Evolutionary conservation across 2,888 invertebrate species (phyloP).

Genomic region (Lasius fuliginosus): DNA sequence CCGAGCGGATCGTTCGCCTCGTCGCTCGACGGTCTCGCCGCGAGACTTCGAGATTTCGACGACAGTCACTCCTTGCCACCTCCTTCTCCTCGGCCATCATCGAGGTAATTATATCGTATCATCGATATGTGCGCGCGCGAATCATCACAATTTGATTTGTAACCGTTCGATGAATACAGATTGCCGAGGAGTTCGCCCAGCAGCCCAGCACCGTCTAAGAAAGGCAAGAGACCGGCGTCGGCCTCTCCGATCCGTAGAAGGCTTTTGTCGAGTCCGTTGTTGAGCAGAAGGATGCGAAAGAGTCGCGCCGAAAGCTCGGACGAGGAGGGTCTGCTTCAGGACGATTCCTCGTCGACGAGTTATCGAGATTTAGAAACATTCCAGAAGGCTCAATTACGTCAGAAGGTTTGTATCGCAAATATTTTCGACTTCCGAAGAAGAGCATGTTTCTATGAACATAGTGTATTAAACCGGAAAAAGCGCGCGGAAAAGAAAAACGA

Average conservation of each 20-base stretch:
- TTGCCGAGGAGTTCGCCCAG: constrained; percentile 93
- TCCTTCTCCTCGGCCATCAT: constrained; percentile 84
- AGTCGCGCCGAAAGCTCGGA: constrained; percentile 94
- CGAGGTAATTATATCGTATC: constrained; percentile 71
- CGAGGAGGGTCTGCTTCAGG: constrained; percentile 90
- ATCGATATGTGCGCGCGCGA: background rate
- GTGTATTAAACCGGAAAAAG: background rate
- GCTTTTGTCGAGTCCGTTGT: constrained; percentile 93
- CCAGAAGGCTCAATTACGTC: constrained; percentile 96
- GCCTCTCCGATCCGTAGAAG: constrained; percentile 93
- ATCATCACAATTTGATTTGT: background rate
- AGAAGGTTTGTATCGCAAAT: constrained; percentile 90
- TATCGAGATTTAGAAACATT: constrained; percentile 96
- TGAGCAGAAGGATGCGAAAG: constrained; percentile 92
- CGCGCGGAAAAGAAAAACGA: background rate
- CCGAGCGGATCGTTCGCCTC: constrained; percentile 84
- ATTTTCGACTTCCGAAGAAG: background rate
- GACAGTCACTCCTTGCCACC: constrained; percentile 85
- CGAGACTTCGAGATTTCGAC: constrained; percentile 84
- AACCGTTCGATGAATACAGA: constrained; percentile 82
- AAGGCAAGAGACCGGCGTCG: constrained; percentile 92
- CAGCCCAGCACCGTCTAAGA: constrained; percentile 91
- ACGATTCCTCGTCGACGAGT: constrained; percentile 88
- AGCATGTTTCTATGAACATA: background rate
- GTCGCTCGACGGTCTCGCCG: constrained; percentile 83